Conservation (phyloP, 2,888 invertebrate species). For the Orgyia antiqua region DNA sequence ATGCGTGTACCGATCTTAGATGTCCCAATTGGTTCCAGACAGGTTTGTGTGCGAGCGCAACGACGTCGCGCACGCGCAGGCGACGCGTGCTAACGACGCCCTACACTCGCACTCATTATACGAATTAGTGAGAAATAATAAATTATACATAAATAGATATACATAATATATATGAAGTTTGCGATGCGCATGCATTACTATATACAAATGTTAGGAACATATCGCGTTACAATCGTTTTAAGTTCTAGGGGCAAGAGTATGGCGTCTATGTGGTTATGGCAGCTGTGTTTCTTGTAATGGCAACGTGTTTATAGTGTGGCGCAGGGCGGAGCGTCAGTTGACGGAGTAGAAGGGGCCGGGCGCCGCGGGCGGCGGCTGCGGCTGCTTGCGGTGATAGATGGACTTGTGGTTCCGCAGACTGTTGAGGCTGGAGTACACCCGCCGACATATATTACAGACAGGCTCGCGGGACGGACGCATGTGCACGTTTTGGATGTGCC, state of each 20-base stretch:
- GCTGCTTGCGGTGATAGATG: slow-evolving; percentile 93
- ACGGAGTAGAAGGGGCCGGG: slow-evolving; percentile 67
- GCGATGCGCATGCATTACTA: slow-evolving; percentile 76
- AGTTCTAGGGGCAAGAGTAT: slow-evolving; percentile 73
- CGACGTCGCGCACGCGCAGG: slow-evolving; percentile 18
- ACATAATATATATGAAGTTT: slow-evolving; percentile 42
- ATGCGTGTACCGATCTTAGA: slow-evolving; percentile 73
- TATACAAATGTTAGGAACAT: slow-evolving; percentile 77
- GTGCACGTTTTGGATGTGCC: slow-evolving; percentile 95
- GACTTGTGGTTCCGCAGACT: slow-evolving; percentile 95
- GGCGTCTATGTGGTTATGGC: slow-evolving; percentile 73
- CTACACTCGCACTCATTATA: slow-evolving; percentile 46
- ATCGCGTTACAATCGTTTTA: slow-evolving; percentile 54
- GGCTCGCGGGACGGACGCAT: slow-evolving; percentile 93
- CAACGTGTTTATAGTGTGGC: slow-evolving; percentile 35
- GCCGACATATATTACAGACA: slow-evolving; percentile 94
- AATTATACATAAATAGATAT: slow-evolving; percentile 62
- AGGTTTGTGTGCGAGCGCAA: slow-evolving; percentile 36
- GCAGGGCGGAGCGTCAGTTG: slow-evolving; percentile 56
- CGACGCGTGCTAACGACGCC: slow-evolving; percentile 33
- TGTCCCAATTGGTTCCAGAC: slow-evolving; percentile 78
- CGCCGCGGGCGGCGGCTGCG: slow-evolving; percentile 70
- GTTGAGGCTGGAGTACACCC: slow-evolving; percentile 94
- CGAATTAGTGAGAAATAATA: slow-evolving; percentile 46
- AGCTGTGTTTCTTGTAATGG: slow-evolving; percentile 63